Percentiles rank a stretch among this genome's conserved stretches.
phyloP scores from a whole-genome alignment of 2,888 invertebrate genomes.

The Gasteruption jaculator region DNA sequence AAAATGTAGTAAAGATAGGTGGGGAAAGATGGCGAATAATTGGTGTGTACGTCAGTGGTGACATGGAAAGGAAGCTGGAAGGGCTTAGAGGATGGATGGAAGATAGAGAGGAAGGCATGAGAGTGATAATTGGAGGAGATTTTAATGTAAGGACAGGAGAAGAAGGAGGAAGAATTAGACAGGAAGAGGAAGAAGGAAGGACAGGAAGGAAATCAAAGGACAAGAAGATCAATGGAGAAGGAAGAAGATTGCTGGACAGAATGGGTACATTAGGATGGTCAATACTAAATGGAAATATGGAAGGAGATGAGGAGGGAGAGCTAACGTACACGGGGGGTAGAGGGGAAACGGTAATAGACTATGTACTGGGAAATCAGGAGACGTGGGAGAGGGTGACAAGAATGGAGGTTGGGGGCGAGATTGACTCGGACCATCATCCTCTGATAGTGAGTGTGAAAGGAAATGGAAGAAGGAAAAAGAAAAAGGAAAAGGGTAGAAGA shows the following conservation, averaged over 20 bases:
- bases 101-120: neutral
- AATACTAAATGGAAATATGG: conserved; percentile 1
- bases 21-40: neutral
- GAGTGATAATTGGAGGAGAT: neutral
- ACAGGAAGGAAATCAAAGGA: conserved; percentile 5
- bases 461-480: no score
- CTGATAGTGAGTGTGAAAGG: neutral
- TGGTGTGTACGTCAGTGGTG: neutral
- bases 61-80: neutral
- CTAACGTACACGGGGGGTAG: conserved; percentile 1
- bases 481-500: no score
- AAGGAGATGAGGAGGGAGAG: conserved; percentile 5
- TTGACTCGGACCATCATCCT: conserved; percentile 2
- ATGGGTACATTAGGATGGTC: neutral
- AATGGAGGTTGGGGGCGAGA: neutral
- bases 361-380: neutral
- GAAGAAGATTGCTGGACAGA: neutral
- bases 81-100: neutral
- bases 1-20: no score
- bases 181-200: no score
- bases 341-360: conserved; percentile 6
- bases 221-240: neutral
- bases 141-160: conserved; percentile 1
- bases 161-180: conserved; percentile 8
- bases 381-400: neutral